Evolutionary conservation across 2,113 vertebrate genomes (phyloP).

Genomic region (Chloropsis hardwickii): DNA sequence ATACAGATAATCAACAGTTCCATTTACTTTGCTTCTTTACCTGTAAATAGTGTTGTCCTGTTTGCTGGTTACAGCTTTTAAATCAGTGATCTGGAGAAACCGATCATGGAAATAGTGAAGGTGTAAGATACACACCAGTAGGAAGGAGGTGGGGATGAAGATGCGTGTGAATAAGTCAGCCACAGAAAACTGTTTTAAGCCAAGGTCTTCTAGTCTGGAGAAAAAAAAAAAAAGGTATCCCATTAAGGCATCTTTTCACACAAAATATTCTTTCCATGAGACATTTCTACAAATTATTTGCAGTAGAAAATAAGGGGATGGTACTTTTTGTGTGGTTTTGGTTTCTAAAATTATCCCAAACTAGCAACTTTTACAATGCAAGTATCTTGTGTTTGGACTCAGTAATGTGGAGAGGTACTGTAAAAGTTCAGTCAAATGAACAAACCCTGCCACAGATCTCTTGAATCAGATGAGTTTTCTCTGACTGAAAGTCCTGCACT

Average conservation of each 20-base stretch:
- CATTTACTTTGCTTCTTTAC: constrained; percentile 67
- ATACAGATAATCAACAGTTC: not conserved
- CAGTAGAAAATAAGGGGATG: not conserved
- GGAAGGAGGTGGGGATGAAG: constrained; percentile 94
- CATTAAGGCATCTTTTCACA: not conserved
- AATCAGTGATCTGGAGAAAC: constrained; percentile 93
- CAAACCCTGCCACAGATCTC: not conserved
- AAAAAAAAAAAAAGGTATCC: not conserved
- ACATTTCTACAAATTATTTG: not conserved
- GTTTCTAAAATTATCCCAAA: not conserved
- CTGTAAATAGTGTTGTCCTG: constrained; percentile 94
- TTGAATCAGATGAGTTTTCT: not conserved
- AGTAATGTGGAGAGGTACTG: not conserved
- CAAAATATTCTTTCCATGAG: not conserved
- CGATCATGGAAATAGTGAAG: constrained; percentile 95
- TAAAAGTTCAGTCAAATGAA: not conserved
- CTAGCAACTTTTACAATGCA: not conserved
- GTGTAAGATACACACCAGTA: constrained; percentile 92
- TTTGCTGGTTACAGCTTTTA: constrained; percentile 91
- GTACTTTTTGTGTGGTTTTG: not conserved
- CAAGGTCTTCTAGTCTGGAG: constrained; percentile 83
- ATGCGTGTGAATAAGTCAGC: constrained; percentile 87
- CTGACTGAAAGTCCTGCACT: not conserved
- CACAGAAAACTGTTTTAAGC: constrained; percentile 81
- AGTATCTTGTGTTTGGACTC: not conserved